Base-by-base conservation (phyloP, 2,888 invertebrate species). In the Criorhina ranunculi region DNA sequence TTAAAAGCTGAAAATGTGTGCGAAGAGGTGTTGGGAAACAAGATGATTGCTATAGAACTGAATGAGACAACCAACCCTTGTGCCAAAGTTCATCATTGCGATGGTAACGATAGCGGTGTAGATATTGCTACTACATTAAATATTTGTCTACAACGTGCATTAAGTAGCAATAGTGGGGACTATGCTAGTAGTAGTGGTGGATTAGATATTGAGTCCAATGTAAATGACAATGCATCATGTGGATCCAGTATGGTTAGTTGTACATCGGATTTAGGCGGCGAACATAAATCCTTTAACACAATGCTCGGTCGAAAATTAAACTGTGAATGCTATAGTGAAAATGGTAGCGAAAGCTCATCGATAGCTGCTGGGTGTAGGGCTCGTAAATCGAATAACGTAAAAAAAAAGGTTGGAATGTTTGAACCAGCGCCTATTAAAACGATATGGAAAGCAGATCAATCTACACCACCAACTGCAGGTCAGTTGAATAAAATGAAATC, bases 51-150 rank as follows among this genome's bases (percentile, higher is more conserved):
- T 33, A 64, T 90, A 77, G 90, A 90, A 69, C 81, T 91, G 29
- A 89, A 88, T 57, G 89, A 88, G 3, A 76, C 49, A 35, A 79
- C 12, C 4, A 70, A 64, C 24, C 49, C 44, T 49, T 44, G 60
- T 29, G 37, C 64, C 7, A 73, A 79, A 75, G 55, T 44, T 24
- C 87, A 86, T 46, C 88, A 89, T 40, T 88, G 88, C 86, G 95
- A 96, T 82, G 96, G 96, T 76, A 96, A 96, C 90, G 96, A 96
- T 89, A 96, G 96, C 88, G 96, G 96, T 5, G 95, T 96, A 12
- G 96, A 96, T 89, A 95, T 96, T 57, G 92, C 93, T 70, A 89
- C 86, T 33, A 88, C 89, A 59, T 87, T 88, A 88, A 92, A 86
- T 88, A 90, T 88, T 89, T 93, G 92, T n/a, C 89, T 93, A 75